Evolutionary conservation across 2,797 vertebrate species (phyloP).

Genomic region (Chelmon rostratus): DNA sequence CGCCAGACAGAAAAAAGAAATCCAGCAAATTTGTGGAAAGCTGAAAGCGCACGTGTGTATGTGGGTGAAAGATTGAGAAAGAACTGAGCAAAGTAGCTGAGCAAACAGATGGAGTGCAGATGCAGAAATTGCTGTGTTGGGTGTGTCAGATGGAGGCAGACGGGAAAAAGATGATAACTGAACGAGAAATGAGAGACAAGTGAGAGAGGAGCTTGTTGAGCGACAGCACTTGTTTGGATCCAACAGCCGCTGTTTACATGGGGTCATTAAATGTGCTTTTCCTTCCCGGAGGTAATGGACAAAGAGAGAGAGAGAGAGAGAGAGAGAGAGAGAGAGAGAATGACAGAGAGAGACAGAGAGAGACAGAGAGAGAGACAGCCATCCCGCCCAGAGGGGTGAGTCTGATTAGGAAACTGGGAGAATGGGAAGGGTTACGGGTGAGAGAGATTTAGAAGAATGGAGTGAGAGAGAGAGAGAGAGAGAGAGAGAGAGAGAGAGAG

Average conservation of each 20-base stretch:
- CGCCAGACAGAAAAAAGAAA: conserved; percentile 9
- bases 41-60: not conserved
- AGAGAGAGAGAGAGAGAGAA: not conserved
- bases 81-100: conserved; percentile 32
- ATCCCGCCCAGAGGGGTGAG: conserved; percentile 33
- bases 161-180: conserved; percentile 33
- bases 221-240: conserved; percentile 55
- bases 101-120: conserved; percentile 51
- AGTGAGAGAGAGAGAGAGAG: not conserved
- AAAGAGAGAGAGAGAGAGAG: conserved; percentile 32
- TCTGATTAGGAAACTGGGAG: conserved; percentile 50
- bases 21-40: conserved; percentile 23
- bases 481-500: not conserved
- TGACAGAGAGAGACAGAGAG: conserved; percentile 17
- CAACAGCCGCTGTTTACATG: conserved; percentile 61
- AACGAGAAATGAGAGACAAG: conserved; percentile 41
- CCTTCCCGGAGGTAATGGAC: conserved; percentile 61
- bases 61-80: conserved; percentile 11
- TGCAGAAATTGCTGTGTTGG: conserved; percentile 21
- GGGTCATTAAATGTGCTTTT: conserved; percentile 69
- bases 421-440: conserved; percentile 19
- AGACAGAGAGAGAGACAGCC: conserved; percentile 32
- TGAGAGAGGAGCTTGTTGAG: conserved; percentile 53
- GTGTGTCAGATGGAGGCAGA: conserved; percentile 48
- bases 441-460: not conserved